These are phyloP conservation scores for Apomyelois bistriatella DNA, from an alignment of 2,888 invertebrate species.

Conservation along the genomic window DNA sequence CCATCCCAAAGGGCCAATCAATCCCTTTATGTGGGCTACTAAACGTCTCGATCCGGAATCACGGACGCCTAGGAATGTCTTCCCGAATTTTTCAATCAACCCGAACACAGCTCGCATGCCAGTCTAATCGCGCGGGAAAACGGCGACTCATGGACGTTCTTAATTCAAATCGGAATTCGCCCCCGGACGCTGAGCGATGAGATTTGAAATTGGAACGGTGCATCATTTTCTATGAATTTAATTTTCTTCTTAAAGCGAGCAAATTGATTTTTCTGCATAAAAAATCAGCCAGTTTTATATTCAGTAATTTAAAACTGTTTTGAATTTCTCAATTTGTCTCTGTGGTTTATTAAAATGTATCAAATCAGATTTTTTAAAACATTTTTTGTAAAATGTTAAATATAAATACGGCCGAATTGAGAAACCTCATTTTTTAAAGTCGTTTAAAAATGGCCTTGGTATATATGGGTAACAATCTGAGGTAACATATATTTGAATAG, in stretches of 20 bases:
- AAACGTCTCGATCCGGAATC: background rate
- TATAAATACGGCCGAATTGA: no score
- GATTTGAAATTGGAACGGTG: background rate
- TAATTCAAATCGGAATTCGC: conserved; percentile 23
- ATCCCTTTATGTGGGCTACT: background rate
- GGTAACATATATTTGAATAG: no score
- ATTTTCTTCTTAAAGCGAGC: background rate
- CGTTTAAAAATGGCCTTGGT: no score
- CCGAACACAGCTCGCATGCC: conserved; percentile 11
- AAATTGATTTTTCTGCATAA: no score
- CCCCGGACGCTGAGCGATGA: conserved; percentile 24
- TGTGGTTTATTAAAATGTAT: no score
- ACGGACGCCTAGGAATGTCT: conserved; percentile 1
- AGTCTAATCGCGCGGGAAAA: conserved; percentile 17
- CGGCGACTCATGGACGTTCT: conserved; percentile 22
- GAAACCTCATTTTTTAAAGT: no score
- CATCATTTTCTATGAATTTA: background rate
- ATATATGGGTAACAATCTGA: no score
- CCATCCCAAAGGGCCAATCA: background rate
- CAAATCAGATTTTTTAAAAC: no score
- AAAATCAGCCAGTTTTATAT: no score
- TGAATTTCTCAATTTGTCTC: no score
- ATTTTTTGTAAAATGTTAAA: no score
- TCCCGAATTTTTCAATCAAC: conserved; percentile 14
- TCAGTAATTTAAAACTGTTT: no score